These are phyloP conservation scores for Micropterix aruncella DNA, from an alignment of 2,888 invertebrate genomes.

Conservation along the genomic window DNA sequence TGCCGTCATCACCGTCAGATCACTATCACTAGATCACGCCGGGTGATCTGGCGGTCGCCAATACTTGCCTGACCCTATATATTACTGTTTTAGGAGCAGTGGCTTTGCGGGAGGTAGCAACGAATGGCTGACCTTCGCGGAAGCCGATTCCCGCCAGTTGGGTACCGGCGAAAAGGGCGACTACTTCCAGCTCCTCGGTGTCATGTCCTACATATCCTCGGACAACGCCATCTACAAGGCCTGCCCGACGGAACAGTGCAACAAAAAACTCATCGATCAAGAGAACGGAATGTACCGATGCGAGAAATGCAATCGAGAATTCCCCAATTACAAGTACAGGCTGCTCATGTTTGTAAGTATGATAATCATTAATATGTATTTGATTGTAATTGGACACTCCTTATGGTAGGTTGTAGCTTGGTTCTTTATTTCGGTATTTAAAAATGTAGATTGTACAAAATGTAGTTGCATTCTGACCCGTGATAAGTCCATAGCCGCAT, in stretches of 20 bases:
- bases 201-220: slow-evolving; percentile 59
- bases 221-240: slow-evolving; percentile 86
- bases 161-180: slow-evolving; percentile 68
- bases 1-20: slow-evolving; percentile 1
- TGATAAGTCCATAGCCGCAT: too few species aligned
- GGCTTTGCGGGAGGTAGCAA: slow-evolving; percentile 32
- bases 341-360: slow-evolving; percentile 64
- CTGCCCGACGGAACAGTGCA: slow-evolving; percentile 79
- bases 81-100: slow-evolving; percentile 21
- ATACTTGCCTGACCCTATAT: slow-evolving; percentile 6
- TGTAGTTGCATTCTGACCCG: too few species aligned
- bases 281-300: slow-evolving; percentile 83
- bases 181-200: slow-evolving; percentile 67
- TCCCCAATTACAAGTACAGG: slow-evolving; percentile 74
- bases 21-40: not conserved
- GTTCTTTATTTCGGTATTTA: too few species aligned
- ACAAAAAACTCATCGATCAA: slow-evolving; percentile 87
- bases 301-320: slow-evolving; percentile 86
- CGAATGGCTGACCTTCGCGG: slow-evolving; percentile 65
- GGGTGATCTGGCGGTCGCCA: slow-evolving; percentile 9
- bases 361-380: too few species aligned
- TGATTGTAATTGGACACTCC: too few species aligned
- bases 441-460: too few species aligned
- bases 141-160: slow-evolving; percentile 55
- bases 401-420: too few species aligned